Evolutionary conservation across 2,888 invertebrate species (phyloP), one percentile per base, ranked within the genome.

Genomic region (Leucophenga montana): DNA sequence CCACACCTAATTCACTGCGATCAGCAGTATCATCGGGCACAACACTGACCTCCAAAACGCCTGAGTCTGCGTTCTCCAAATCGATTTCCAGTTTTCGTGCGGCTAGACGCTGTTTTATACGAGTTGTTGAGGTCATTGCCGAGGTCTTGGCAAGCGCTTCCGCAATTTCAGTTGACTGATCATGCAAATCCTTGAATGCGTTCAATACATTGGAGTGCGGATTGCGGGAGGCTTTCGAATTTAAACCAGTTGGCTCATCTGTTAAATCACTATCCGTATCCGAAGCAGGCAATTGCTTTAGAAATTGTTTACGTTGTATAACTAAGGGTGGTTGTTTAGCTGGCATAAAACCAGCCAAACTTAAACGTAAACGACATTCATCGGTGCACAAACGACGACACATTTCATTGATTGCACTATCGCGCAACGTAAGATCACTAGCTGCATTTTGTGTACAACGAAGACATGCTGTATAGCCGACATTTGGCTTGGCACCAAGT

Each of bases 131-230:
- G 75, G 91, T 92, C 90, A 91, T 89, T 85, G 91, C 87, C 84
- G 90, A 90, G 74, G 90, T 91, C 78, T 89, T 90, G 62, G 92
- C 90, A 77, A 92, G 85, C 61, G 90, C 90, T 85, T 92, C 92
- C 72, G 92, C 92, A 73, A 92, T 85, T 78, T 87, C 82, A 46
- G 65, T 90, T 76, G 91, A 87, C 73, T 90, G 90, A 83, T 90
- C 90, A 72, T 89, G 88, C 76, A 85, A 86, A 71, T 87, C 87
- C 85, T 85, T 81, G 46, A 83, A 80, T 77, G 77, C 76, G 66
- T 73, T 75, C 71, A 75, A 27, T 71, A 68, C 66, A 71, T 74
- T 22, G n/a, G 14, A 1, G 27, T 69, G 73, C 68, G 44, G 20
- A 18, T 46, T 46, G 46, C 6, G 4, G 20, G 62, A 33, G 13